Evolutionary conservation across 2,888 invertebrate genomes (phyloP), one percentile per base, ranked within the genome.

Genomic region (Steinernema scapterisci): DNA sequence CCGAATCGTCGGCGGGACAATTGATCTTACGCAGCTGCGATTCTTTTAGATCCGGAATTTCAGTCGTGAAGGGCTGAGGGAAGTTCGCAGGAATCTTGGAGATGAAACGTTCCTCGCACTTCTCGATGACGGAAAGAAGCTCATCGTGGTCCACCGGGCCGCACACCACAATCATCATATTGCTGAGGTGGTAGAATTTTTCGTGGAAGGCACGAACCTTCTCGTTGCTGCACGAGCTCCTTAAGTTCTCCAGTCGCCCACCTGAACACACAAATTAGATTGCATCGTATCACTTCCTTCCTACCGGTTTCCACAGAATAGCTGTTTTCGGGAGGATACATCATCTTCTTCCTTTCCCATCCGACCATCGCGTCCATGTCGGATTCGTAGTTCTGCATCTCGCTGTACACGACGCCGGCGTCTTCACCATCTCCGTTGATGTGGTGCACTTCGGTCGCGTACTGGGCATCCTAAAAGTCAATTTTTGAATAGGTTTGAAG

Each of bases 391-490:
- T 84, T 85, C 76, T 86, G 95, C 93, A 95, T 95, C 90, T 96
- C 95, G 88, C 94, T 94, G 88, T 95, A 95, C n/a, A 95, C 95
- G 16, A 95, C 94, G 21, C 96, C 96, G 13, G 93, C 94, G 90
- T 96, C 93, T 80, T 93, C 92, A 0, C 95, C 95, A 76, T 93
- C 92, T 0, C 92, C 93, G 83, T 93, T 94, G 78, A 95, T 91
- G 88, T 95, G 95, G 88, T 95, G 94, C 0, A 96, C 95, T 89
- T 95, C 95, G 0, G 95, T 95, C 38, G 92, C 89, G 87, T 92
- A 95, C 1, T 92, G 94, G 79, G 93, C 91, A 80, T 94, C 93
- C 92, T 92, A 84, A n/a, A n/a, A 31, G 75, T 83, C 9, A 16
- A 31, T 27, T 46, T 45, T 44, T 23, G 45, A 44, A 23, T 9